phyloP scores from a whole-genome alignment of 2,113 vertebrate genomes.

The Todiramphus saurophagus region DNA sequence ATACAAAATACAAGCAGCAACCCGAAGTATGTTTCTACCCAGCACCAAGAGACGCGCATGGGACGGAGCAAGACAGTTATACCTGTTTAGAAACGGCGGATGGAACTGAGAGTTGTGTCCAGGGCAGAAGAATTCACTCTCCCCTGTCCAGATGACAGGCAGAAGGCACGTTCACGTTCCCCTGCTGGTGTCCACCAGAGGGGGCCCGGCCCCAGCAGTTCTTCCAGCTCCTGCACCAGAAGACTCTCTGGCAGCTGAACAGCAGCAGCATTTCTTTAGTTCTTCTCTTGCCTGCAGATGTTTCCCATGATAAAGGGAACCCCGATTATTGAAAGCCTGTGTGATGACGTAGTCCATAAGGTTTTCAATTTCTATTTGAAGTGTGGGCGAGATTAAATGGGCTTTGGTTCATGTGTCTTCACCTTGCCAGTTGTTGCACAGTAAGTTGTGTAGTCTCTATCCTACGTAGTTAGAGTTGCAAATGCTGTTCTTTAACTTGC shows the following conservation, averaged over 20 bases:
- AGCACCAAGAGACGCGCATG: background rate
- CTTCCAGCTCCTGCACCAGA: background rate
- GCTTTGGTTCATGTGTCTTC: background rate
- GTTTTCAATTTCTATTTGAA: background rate
- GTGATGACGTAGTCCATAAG: background rate
- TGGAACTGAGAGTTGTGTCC: no score
- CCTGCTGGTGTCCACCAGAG: background rate
- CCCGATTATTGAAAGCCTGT: background rate
- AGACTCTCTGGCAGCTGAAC: background rate
- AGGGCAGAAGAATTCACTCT: no score
- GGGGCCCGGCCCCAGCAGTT: background rate
- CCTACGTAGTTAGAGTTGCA: background rate
- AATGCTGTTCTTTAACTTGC: background rate
- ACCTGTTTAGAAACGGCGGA: rapidly evolving
- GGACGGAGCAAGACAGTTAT: background rate
- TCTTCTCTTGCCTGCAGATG: background rate
- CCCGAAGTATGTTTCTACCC: background rate
- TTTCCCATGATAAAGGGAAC: background rate
- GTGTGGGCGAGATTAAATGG: background rate
- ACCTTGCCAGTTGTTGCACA: background rate
- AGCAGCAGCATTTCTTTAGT: background rate
- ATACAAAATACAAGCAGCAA: background rate
- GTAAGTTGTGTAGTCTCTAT: background rate
- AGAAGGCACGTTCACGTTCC: rapidly evolving
- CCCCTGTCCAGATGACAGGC: no score